Evolutionary conservation across 2,797 vertebrate species (phyloP), one percentile per base, ranked within the genome.

Genomic region (Chiroxiphia lanceolata): DNA sequence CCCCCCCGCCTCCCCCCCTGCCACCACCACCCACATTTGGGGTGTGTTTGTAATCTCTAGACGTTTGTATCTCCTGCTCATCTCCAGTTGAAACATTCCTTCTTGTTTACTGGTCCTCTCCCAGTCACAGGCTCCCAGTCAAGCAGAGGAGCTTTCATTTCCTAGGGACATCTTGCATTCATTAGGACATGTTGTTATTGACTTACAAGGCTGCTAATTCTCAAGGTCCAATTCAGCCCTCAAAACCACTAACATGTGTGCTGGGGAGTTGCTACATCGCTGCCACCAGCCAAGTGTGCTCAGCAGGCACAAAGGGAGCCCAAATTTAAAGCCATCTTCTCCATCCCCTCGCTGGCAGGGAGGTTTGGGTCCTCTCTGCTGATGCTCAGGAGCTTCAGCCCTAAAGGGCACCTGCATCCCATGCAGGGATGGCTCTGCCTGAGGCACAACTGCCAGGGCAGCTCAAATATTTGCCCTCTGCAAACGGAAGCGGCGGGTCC

Each of bases 151-250:
- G 93, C 87, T 89, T 75, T 75, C 69, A 5, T 81, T 94, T 96
- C 91, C 94, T 13, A 50, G 95, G 90, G 90, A 95, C 96, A 96
- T 95, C 93, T 95, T 96, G 96, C 77, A 88, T 61, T 84, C 94
- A 95, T 96, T 94, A 96, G 91, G 90, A 57, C 57, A 40, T 21
- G 91, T 53, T 90, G 94, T 96, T 95, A 93, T 69, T 94, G 95
- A 94, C 94, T 95, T 88, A 68, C 88, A 69, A 86, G 92, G 92
- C 94, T 95, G 95, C 93, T 95, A 90, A 95, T 95, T 95, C 94
- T 84, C 94, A 91, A 86, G 89, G 94, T 88, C 96, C 96, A 79
- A 93, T 69, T 90, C 21, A 95, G 91, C 85, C 95, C 94, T 95
- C 90, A 48, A 95, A 96, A 93, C 95, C 94, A 95, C 90, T 59